Conservation (phyloP, 1,140 invertebrate species). For the Philopotamus ludificatus region DNA sequence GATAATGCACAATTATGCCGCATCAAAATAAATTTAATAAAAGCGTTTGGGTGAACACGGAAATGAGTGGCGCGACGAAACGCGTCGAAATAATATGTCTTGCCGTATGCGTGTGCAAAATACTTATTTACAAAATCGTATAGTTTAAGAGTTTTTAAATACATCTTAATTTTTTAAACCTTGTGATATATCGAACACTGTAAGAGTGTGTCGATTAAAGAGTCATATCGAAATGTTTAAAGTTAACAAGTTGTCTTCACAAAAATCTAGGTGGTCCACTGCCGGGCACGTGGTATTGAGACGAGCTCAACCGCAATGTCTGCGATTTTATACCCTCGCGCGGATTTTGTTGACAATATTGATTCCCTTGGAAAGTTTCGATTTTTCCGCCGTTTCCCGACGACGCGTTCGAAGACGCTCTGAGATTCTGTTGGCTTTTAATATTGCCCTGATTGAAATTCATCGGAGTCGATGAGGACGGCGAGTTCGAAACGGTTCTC, state of each 20-base stretch:
- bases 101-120: too few relatives aligned
- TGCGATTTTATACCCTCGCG: neutral
- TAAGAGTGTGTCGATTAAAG: too few relatives aligned
- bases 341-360: conserved; percentile 2
- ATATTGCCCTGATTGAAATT: conserved; percentile 21
- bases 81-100: too few relatives aligned
- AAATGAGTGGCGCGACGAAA: too few relatives aligned
- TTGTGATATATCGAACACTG: too few relatives aligned
- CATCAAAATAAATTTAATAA: too few relatives aligned
- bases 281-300: conserved; percentile 27
- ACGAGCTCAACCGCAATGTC: conserved; percentile 19
- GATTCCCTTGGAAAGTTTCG: neutral
- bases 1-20: too few relatives aligned
- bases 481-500: conserved; percentile 17
- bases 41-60: too few relatives aligned
- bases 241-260: conserved; percentile 30
- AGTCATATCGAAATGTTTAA: conserved; percentile 32
- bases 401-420: neutral
- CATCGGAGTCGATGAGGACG: conserved; percentile 20
- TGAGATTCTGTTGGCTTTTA: conserved; percentile 8
- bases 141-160: too few relatives aligned
- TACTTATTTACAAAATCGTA: too few relatives aligned
- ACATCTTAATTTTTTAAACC: too few relatives aligned
- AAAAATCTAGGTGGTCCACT: conserved; percentile 33
- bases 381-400: neutral